Evolutionary conservation across 2,113 vertebrate genomes (phyloP), one percentile per base, ranked within the genome.

Genomic region (Myxocyprinus asiaticus): DNA sequence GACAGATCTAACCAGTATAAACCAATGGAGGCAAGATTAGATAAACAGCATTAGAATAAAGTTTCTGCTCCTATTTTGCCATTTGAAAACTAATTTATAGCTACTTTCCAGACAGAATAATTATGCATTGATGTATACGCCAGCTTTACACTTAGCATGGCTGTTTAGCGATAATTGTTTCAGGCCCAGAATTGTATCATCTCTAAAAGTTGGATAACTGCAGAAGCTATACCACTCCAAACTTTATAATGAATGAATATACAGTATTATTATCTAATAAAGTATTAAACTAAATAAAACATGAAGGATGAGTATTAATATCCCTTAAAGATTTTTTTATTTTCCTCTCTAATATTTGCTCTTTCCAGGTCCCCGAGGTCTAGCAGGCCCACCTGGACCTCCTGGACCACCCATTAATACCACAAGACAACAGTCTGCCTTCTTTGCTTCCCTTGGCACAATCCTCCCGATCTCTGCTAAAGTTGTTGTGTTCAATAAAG

Each of bases 331-430:
- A 6, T 6, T 47, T 47, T 11, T 66, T 48, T 43, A 4, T 74
- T 7, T 48, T 58, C 9, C 17, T 76, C 1, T 70, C 12, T 81
- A 67, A 74, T 22, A 84, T n/a, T 42, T n/a, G n/a, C n/a, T n/a
- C n/a, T n/a, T n/a, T 79, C 51, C 79, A 92, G 88, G 45, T 85
- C 53, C 55, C 15, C 14, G 9, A 5, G 78, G 76, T 10, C 48
- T 69, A 3, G 83, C 43, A 81, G 82, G 79, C 8, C 84, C 70
- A 3, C 61, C 82, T 8, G 82, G 85, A 62, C 42, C 67, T 4
- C 22, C 83, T 0, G 82, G 77, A 10, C 76, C 48, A 43, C 61
- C 78, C 12, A 15, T 48, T 56, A 88, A 63, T 9, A 55, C 59
- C 14, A 78, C 66, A 15, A 73, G 81, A 17, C 72, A 47, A 15